Evolutionary conservation across 2,797 vertebrate genomes (phyloP), one percentile per base, ranked within the genome.

Genomic region (Prionace glauca): DNA sequence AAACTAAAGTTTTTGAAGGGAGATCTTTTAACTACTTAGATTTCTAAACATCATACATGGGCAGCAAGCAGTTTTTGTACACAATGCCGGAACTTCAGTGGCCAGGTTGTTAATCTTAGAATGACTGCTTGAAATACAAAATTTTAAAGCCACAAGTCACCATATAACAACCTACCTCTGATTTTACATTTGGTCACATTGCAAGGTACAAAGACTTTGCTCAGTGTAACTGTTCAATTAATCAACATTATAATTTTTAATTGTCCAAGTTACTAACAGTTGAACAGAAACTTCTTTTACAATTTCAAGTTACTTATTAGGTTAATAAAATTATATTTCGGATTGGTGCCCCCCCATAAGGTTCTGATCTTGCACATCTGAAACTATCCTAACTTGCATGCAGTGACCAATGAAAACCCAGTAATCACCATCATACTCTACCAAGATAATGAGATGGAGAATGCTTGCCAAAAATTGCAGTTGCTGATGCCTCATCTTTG

Each of bases 71-170:
- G 36, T 50, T 77, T 94, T 95, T 72, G 71, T 50, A 77, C 7
- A 56, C 20, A 29, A 20, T 56, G 8, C 16, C n/a, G 45, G 45
- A 74, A 74, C 67, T 94, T 50, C 69, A 94, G 67, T 50, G 69
- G 36, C 93, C 41, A 74, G 93, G 93, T 95, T 95, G 93, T 95
- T 77, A 77, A 77, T 95, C 93, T 69, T 65, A 92, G n/a, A 91
- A 77, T 77, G 71, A 77, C 71, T 95, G 71, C 93, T 95, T 95
- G 93, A 95, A 95, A 77, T 74, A 84, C 36, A 94, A n/a, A 90
- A 69, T 94, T 77, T 77, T 95, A 95, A 95, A 95, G 72, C 69
- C 71, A 77, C 20, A 95, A 74, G 69, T 95, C 93, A 95, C 69
- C 90, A 29, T 74, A n/a, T 32, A 77, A 50, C 45, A 74, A 56